Base-by-base conservation (phyloP, 2,113 vertebrate genomes). In the Serinus canaria region DNA sequence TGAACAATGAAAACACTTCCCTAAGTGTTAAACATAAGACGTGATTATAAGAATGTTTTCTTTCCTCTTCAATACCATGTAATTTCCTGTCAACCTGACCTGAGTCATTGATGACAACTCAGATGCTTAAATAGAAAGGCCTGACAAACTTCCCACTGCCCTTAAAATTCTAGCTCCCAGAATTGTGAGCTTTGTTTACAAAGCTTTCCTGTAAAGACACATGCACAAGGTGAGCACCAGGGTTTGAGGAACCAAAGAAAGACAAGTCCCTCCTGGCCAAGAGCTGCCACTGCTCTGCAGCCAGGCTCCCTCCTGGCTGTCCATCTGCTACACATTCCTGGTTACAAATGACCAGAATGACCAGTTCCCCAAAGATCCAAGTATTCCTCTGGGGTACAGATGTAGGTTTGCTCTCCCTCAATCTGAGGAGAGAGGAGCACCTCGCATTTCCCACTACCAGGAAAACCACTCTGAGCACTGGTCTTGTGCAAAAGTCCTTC, bases 351-450 rank as follows among this genome's bases (percentile, higher is more conserved):
- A 44, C 20, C 43, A 55, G 11, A 82, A 87, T 15, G 75, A 82
- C 25, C 35, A 68, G 52, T 3, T 92, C 25, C 37, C 37, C 73
- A 37, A 73, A 53, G 46, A 72, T 7, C 46, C 58, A 73, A 77
- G 41, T 8, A 52, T 28, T 64, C 30, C 62, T 76, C 6, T 37
- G 68, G 46, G 55, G 47, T 69, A 66, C 15, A 86, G 15, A 77
- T 11, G 14, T 9, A 31, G 33, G 31, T 67, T 66, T 78, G 30
- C 37, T 41, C 17, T 75, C 72, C 52, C 27, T 67, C 41, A 76
- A 4, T 10, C 21, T 4, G 3, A 59, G 23, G 1, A 72, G 1
- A 72, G 13, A 15, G 24, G 58, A 85, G 35, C 0, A 0, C 23
- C 35, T 70, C 18, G 4, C 10, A 10, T n/a, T 39, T 92, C 50